Conservation (phyloP, 1,140 invertebrate genomes). For the Acromyrmex heyeri region DNA sequence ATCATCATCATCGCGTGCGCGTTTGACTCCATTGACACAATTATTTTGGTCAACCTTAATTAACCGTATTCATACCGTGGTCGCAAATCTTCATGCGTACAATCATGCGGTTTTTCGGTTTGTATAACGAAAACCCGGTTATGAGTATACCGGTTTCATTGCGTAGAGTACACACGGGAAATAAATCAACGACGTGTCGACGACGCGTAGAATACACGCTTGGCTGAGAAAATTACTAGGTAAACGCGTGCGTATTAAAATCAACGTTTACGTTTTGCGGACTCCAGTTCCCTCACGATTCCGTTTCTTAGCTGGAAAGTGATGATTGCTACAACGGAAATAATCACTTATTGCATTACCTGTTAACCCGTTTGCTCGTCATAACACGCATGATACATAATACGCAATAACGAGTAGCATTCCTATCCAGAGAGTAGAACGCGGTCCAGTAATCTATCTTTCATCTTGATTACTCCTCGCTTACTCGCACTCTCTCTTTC, state of each 20-base stretch:
- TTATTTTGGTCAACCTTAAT: conserved; percentile 18
- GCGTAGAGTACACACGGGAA: neutral
- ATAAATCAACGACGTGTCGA: conserved; percentile 12
- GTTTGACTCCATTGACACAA: neutral
- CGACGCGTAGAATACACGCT: conserved; percentile 14
- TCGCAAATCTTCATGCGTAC: neutral
- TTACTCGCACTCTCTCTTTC: neutral
- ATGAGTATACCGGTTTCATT: conserved; percentile 18
- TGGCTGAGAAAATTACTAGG: neutral
- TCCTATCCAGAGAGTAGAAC: neutral
- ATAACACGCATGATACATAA: conserved; percentile 20
- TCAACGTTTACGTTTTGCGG: conserved; percentile 31
- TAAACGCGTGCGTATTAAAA: neutral
- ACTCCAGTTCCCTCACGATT: neutral
- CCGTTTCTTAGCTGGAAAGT: conserved; percentile 9
- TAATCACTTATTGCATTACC: conserved; percentile 60
- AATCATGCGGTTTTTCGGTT: neutral
- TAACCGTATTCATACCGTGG: neutral
- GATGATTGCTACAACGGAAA: conserved; percentile 35
- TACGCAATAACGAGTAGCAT: conserved; percentile 21
- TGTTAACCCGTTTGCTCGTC: conserved; percentile 3
- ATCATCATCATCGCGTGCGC: too few relatives aligned
- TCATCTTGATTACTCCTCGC: conserved; percentile 26
- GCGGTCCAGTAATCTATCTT: conserved; percentile 23
- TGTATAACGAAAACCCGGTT: neutral